Evolutionary conservation across 2,113 vertebrate species (phyloP).

Genomic region (Lontra canadensis): DNA sequence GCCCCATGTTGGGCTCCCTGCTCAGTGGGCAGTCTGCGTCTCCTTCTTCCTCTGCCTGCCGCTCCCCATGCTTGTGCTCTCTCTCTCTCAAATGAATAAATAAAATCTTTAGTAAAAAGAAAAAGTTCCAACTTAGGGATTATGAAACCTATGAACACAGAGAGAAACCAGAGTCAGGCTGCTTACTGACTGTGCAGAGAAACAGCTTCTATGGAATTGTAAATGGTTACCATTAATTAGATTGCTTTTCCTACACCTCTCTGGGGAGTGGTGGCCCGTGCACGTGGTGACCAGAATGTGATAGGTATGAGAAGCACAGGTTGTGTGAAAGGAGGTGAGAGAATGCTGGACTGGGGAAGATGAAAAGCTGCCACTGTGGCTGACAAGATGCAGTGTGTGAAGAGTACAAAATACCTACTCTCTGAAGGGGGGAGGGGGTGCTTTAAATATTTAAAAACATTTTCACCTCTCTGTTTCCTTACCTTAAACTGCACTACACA

Average conservation of each 20-base stretch:
- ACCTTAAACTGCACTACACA: neutral
- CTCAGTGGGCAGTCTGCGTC: too few species aligned
- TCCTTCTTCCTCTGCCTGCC: too few species aligned
- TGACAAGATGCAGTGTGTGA: constrained; percentile 13
- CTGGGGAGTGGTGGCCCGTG: neutral
- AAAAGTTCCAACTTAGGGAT: neutral
- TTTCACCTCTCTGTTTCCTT: neutral
- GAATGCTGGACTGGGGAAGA: constrained; percentile 4
- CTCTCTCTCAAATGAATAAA: neutral
- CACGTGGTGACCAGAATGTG: neutral
- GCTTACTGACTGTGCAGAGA: constrained; percentile 26
- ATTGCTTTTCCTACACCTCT: neutral
- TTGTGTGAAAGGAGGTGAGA: constrained; percentile 48
- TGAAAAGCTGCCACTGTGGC: neutral
- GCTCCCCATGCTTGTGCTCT: too few species aligned
- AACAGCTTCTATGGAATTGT: neutral
- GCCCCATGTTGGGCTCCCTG: too few species aligned
- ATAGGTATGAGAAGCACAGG: neutral
- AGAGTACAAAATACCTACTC: neutral
- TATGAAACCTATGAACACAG: neutral
- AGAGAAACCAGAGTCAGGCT: neutral
- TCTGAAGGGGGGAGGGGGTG: neutral
- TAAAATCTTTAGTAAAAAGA: too few species aligned
- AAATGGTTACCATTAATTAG: neutral
- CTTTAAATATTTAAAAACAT: constrained; percentile 38